phyloP scores from a whole-genome alignment of 35 echinoderm and acorn worm genomes.

The Apostichopus japonicus region DNA sequence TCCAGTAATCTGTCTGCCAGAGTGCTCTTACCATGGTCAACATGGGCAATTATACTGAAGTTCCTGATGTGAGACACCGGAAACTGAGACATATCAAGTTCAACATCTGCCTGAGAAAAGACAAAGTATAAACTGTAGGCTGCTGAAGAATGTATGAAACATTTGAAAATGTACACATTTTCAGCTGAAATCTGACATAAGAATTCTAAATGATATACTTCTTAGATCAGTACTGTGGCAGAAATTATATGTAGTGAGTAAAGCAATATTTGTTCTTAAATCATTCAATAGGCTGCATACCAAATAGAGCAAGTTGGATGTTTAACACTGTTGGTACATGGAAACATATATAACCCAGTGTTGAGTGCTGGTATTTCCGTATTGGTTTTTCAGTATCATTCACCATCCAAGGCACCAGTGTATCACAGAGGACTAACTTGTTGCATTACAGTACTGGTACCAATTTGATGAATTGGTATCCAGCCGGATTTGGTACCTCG shows the following conservation, averaged over 20 bases:
- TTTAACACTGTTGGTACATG: no score
- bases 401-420: neutral
- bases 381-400: neutral
- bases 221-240: neutral
- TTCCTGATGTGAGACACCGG: slow-evolving; percentile 79
- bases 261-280: neutral
- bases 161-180: neutral
- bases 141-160: neutral
- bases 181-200: neutral
- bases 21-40: slow-evolving; percentile 96
- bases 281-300: neutral
- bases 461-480: neutral
- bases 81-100: slow-evolving; percentile 76
- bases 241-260: neutral
- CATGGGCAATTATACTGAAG: slow-evolving; percentile 94
- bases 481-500: neutral
- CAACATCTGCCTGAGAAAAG: neutral
- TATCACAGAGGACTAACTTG: neutral
- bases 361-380: neutral
- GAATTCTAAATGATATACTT: neutral
- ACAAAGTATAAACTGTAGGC: neutral
- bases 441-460: neutral
- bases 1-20: slow-evolving; percentile 89
- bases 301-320: neutral
- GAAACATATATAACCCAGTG: no score